Conservation (phyloP, 1,140 invertebrate species). For the Sycobia sp. region DNA sequence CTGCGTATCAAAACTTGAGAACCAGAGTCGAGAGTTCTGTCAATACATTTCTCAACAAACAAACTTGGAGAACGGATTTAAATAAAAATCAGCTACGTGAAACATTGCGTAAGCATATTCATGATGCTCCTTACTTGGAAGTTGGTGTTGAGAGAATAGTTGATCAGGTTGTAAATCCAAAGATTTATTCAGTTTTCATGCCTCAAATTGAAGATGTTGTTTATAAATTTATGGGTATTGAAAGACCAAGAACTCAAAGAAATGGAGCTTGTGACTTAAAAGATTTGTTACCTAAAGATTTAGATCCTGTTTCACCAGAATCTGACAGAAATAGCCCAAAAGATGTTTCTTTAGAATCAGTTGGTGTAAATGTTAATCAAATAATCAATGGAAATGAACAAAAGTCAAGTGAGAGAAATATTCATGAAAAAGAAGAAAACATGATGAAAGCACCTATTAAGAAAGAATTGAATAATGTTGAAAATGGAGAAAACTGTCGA, state of each 20-base stretch:
- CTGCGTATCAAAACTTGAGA: slow-evolving; percentile 90
- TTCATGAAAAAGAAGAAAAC: slow-evolving; percentile 56
- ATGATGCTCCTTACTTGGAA: slow-evolving; percentile 67
- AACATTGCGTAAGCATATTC: slow-evolving; percentile 84
- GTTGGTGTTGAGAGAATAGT: slow-evolving; percentile 90
- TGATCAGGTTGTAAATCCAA: slow-evolving; percentile 93
- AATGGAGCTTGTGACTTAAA: slow-evolving; percentile 59
- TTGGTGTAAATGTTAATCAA: slow-evolving; percentile 36
- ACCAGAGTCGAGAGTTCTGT: slow-evolving; percentile 89
- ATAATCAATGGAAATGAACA: slow-evolving; percentile 20
- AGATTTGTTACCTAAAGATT: slow-evolving; percentile 73
- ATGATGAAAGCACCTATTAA: slow-evolving; percentile 40
- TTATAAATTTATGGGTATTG: slow-evolving; percentile 84
- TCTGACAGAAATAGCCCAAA: slow-evolving; percentile 67
- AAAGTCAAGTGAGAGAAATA: slow-evolving; percentile 26
- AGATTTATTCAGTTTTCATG: slow-evolving; percentile 84
- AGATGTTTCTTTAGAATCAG: slow-evolving; percentile 45
- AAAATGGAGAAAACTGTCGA: slow-evolving; percentile 11
- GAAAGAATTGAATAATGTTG: slow-evolving; percentile 21
- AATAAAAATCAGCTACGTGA: slow-evolving; percentile 94
- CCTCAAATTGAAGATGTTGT: slow-evolving; percentile 90
- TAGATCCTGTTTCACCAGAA: slow-evolving; percentile 79
- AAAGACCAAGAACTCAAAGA: slow-evolving; percentile 63
- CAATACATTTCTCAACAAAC: slow-evolving; percentile 76
- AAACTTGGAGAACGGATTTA: slow-evolving; percentile 83